Evolutionary conservation across 2,113 vertebrate species (phyloP).

Genomic region (Brachyistius frenatus): DNA sequence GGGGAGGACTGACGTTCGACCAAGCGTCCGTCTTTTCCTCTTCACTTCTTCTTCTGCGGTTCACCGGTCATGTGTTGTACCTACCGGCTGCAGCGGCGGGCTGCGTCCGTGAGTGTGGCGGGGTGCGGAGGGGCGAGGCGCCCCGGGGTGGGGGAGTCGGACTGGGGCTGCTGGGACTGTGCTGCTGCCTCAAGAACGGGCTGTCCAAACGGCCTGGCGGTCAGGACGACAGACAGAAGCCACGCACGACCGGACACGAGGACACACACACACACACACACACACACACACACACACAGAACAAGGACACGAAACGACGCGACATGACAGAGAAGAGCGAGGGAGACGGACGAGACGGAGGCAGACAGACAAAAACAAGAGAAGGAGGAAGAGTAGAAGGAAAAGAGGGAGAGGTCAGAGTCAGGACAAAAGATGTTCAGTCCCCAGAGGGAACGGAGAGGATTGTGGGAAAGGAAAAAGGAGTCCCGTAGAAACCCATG

Average conservation of each 20-base stretch:
- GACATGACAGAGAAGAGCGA: conserved; percentile 43
- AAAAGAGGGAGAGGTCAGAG: too few species aligned
- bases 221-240: conserved; percentile 31
- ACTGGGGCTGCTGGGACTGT: conserved; percentile 88
- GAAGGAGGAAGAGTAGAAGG: too few species aligned
- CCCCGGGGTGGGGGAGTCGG: conserved; percentile 85
- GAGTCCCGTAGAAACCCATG: neutral
- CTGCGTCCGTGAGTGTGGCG: conserved; percentile 75
- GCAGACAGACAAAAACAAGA: too few species aligned
- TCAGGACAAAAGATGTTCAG: too few species aligned
- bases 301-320: conserved; percentile 71
- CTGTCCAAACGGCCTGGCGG: conserved; percentile 96
- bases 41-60: conserved; percentile 24
- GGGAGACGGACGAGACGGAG: neutral
- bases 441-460: too few species aligned
- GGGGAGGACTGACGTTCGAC: too few species aligned
- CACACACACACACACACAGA: conserved; percentile 40
- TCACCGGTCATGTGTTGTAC: conserved; percentile 72
- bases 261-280: conserved; percentile 40
- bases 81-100: conserved; percentile 80
- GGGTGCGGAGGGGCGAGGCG: conserved; percentile 23
- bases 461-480: too few species aligned
- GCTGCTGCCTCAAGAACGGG: conserved; percentile 98
- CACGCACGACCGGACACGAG: conserved; percentile 70
- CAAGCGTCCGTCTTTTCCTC: neutral